Conservation (phyloP, 2,888 invertebrate species). For the Labia minor region DNA sequence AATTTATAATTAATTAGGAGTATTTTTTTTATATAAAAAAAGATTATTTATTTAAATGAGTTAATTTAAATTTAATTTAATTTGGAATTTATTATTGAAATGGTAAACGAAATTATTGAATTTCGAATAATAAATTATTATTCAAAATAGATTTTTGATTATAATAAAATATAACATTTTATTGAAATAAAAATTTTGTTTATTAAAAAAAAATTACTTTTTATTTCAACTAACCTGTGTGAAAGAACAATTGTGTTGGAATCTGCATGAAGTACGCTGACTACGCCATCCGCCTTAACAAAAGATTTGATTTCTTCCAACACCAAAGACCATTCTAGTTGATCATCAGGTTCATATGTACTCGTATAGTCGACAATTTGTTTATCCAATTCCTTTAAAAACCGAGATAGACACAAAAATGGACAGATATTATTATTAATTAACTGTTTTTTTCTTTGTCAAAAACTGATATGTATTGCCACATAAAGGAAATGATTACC, state of each 20-base stretch:
- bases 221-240: constrained; percentile 51
- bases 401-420: neutral
- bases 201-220: too few relatives aligned
- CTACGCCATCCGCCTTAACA: constrained; percentile 81
- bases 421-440: neutral
- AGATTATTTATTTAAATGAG: too few relatives aligned
- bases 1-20: neutral
- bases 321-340: constrained; percentile 89
- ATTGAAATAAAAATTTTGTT: too few relatives aligned
- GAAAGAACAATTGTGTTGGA: constrained; percentile 72
- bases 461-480: neutral
- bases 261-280: constrained; percentile 79
- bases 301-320: constrained; percentile 90
- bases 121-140: too few relatives aligned
- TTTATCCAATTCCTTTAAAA: constrained; percentile 65
- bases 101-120: too few relatives aligned
- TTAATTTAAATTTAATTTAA: too few relatives aligned
- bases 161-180: too few relatives aligned
- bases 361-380: constrained; percentile 92
- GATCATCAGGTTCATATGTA: constrained; percentile 94
- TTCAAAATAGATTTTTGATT: too few relatives aligned
- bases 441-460: neutral
- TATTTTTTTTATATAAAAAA: constrained; percentile 8
- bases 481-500: constrained; percentile 36
- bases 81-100: too few relatives aligned